Conservation (phyloP, 2,113 vertebrate genomes). For the Dromiciops gliroides region DNA sequence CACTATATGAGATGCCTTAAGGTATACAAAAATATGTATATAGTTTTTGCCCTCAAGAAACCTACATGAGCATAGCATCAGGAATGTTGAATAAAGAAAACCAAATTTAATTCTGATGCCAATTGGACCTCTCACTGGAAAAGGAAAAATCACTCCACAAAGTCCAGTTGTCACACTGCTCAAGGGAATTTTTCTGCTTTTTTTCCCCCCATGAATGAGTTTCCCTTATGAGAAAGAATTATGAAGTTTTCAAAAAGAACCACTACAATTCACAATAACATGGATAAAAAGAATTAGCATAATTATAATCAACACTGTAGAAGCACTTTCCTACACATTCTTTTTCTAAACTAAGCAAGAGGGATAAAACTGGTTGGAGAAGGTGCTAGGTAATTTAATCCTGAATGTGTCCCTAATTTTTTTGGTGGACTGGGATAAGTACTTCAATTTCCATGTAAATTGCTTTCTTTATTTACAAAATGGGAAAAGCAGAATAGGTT, state of each 20-base stretch:
- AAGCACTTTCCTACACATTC: not conserved
- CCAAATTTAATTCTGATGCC: not conserved
- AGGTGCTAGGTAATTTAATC: not conserved
- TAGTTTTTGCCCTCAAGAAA: no score
- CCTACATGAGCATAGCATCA: no score
- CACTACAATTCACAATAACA: not conserved
- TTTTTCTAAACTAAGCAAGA: not conserved
- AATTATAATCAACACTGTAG: not conserved
- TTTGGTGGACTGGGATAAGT: slow-evolving; percentile 32
- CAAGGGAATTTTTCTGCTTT: not conserved
- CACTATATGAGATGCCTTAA: not conserved
- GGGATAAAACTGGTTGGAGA: not conserved
- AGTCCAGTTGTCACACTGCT: not conserved
- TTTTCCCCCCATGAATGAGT: not conserved
- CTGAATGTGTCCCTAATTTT: slow-evolving; percentile 16
- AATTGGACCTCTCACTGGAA: not conserved
- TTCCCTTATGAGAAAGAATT: slow-evolving; percentile 13
- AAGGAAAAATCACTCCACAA: not conserved
- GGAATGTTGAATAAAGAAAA: not conserved
- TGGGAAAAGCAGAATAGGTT: slow-evolving; percentile 34
- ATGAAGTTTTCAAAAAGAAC: not conserved
- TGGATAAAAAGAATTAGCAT: not conserved
- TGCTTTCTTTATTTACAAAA: slow-evolving; percentile 53
- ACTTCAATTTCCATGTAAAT: slow-evolving; percentile 35
- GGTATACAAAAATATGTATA: no score